Evolutionary conservation across 2,113 vertebrate genomes (phyloP).

Genomic region (Corythornis vintsioides): DNA sequence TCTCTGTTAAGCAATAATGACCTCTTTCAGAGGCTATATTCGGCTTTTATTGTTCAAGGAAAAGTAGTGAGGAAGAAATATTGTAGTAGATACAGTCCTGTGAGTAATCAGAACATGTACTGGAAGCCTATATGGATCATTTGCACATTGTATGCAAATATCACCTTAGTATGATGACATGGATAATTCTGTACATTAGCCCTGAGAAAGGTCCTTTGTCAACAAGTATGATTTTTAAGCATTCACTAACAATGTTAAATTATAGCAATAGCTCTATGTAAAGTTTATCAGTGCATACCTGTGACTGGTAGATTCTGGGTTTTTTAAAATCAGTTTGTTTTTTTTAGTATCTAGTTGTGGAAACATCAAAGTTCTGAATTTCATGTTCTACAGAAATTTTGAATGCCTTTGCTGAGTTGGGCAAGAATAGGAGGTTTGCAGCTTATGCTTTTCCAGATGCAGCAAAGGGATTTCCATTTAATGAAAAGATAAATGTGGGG

Average conservation of each 20-base stretch:
- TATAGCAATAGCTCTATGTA: background rate
- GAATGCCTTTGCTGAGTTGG: background rate
- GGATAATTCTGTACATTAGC: background rate
- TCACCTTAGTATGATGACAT: background rate
- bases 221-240: background rate
- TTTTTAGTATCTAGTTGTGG: background rate
- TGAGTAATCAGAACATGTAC: background rate
- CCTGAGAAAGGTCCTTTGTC: background rate
- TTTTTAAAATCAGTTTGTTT: slow-evolving; percentile 30
- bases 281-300: background rate
- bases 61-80: background rate
- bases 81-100: background rate
- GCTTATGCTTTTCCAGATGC: background rate
- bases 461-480: background rate
- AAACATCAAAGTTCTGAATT: background rate
- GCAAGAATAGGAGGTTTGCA: background rate
- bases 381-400: background rate
- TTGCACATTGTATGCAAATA: background rate
- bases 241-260: background rate
- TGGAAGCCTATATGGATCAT: background rate
- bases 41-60: background rate
- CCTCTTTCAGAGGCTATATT: background rate
- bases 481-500: background rate
- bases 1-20: background rate
- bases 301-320: background rate